Evolutionary conservation across 2,888 invertebrate genomes (phyloP).

Genomic region (Meiosimyza platycephala): DNA sequence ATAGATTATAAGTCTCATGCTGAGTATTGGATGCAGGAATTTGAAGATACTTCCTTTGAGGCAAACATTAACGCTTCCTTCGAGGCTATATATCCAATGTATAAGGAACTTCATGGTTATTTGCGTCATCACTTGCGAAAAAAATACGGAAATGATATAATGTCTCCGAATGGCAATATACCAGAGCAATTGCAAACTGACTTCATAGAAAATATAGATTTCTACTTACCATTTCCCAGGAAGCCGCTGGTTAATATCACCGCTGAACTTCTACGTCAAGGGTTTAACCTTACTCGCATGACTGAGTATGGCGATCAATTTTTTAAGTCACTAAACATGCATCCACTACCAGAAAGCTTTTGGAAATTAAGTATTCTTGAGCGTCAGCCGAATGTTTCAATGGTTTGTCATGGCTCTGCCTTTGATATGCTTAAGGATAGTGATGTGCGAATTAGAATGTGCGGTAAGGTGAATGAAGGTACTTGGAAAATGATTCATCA

Average conservation of each 20-base stretch:
- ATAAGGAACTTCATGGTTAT: slow-evolving; percentile 85
- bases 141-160: slow-evolving; percentile 77
- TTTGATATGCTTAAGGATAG: slow-evolving; percentile 87
- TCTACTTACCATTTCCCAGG: slow-evolving; percentile 79
- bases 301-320: slow-evolving; percentile 87
- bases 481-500: slow-evolving; percentile 74
- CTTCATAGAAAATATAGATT: slow-evolving; percentile 67
- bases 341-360: slow-evolving; percentile 79
- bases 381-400: slow-evolving; percentile 78
- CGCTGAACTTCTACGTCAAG: slow-evolving; percentile 76
- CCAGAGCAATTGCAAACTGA: slow-evolving; percentile 83
- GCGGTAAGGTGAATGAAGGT: slow-evolving; percentile 71
- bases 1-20: slow-evolving; percentile 76
- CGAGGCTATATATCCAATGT: slow-evolving; percentile 81
- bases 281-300: slow-evolving; percentile 79
- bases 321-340: slow-evolving; percentile 84
- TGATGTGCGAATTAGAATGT: slow-evolving; percentile 81
- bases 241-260: slow-evolving; percentile 80
- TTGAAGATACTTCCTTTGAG: slow-evolving; percentile 78
- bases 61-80: slow-evolving; percentile 75
- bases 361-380: slow-evolving; percentile 87
- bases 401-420: slow-evolving; percentile 88
- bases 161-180: slow-evolving; percentile 76
- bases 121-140: slow-evolving; percentile 77
- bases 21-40: slow-evolving; percentile 78